A percentile compares a stretch with the other conserved stretches of the same genome.
These are phyloP conservation scores for Scaptodrosophila lebanonensis DNA, from an alignment of 1,140 invertebrate genomes.

Conservation along the genomic window DNA sequence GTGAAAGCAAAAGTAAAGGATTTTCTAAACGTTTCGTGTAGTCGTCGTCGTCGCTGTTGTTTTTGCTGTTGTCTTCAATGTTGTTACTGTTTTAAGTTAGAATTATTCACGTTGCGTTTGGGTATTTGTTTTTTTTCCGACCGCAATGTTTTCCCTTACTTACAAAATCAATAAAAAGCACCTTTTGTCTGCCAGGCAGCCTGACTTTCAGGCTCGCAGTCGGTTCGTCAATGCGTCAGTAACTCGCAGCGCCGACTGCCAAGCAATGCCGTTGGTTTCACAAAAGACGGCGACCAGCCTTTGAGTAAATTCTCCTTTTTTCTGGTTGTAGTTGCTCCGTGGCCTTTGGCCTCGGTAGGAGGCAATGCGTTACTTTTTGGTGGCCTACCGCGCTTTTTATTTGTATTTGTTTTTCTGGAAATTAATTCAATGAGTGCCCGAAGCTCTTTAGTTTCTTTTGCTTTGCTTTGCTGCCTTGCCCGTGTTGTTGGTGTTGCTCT, in stretches of 20 bases:
- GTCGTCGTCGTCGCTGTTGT: too few species aligned
- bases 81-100: constrained; percentile 50
- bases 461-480: constrained; percentile 1
- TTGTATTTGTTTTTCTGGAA: constrained; percentile 19
- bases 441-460: constrained; percentile 6
- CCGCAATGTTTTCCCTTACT: constrained; percentile 29
- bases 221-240: not conserved
- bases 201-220: too few species aligned
- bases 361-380: constrained; percentile 28
- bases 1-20: too few species aligned
- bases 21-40: too few species aligned
- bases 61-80: constrained; percentile 28
- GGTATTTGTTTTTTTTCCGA: constrained; percentile 32
- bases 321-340: constrained; percentile 9
- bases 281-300: too few species aligned
- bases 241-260: too few species aligned
- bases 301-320: too few species aligned
- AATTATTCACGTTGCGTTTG: constrained; percentile 69
- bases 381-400: constrained; percentile 13
- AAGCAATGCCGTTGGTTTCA: too few species aligned
- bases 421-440: constrained; percentile 47
- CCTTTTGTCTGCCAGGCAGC: constrained; percentile 49
- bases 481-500: not conserved
- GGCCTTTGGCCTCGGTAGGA: not conserved
- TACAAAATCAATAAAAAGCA: constrained; percentile 70